Conservation (phyloP, 1,140 invertebrate species). For the Magallana ariakensis region DNA sequence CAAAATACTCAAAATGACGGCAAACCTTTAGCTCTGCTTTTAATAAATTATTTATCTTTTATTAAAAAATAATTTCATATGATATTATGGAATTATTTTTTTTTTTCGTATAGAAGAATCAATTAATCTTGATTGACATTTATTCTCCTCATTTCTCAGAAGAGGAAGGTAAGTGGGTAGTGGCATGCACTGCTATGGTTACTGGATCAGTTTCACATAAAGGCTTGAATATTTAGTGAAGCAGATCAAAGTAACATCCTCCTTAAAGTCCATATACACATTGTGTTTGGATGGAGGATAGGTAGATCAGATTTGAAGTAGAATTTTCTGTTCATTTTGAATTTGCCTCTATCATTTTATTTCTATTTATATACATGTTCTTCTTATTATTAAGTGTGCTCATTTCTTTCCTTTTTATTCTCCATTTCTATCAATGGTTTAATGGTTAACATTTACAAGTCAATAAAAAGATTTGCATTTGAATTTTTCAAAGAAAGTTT, state of each 20-base stretch:
- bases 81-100: too few species aligned
- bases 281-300: constrained; percentile 9
- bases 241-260: constrained; percentile 12
- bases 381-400: constrained; percentile 8
- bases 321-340: constrained; percentile 14
- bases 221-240: constrained; percentile 29
- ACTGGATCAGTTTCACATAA: constrained; percentile 23
- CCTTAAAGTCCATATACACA: background rate
- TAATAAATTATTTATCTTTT: too few species aligned
- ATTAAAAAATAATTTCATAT: too few species aligned
- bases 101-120: background rate
- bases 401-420: constrained; percentile 16
- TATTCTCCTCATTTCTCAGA: constrained; percentile 27
- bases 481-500: background rate
- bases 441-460: too few species aligned
- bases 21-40: too few species aligned
- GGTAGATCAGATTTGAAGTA: constrained; percentile 3
- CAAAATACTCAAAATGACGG: too few species aligned
- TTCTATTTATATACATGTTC: background rate
- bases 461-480: background rate
- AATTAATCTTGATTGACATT: background rate
- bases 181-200: constrained; percentile 20
- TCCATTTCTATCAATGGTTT: too few species aligned
- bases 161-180: constrained; percentile 37
- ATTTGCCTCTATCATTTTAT: background rate